Conservation (phyloP, 2,113 vertebrate species). For the Phoxinus phoxinus region DNA sequence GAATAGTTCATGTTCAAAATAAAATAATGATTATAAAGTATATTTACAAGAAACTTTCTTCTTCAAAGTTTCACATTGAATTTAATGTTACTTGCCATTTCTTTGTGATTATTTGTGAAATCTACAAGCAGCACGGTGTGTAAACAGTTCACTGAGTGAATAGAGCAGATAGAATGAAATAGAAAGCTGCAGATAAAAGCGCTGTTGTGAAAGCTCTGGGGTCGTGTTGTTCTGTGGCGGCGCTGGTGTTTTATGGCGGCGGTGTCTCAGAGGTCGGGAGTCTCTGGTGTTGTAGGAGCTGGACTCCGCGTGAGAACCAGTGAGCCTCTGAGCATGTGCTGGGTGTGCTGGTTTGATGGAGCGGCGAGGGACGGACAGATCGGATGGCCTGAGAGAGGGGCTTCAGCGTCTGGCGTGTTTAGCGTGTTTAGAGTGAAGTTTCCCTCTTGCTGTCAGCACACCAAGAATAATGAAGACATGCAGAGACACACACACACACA, state of each 20-base stretch:
- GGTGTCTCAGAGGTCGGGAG: not conserved
- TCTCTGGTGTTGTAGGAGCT: not conserved
- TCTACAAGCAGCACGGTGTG: not conserved
- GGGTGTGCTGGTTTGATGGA: not conserved
- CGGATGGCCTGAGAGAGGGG: not conserved
- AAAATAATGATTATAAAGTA: too few species aligned
- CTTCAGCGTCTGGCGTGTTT: slow-evolving; percentile 27
- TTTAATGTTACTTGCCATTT: not conserved
- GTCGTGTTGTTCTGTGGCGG: not conserved
- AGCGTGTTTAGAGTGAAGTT: slow-evolving; percentile 25
- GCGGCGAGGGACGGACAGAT: slow-evolving; percentile 1
- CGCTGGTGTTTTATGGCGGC: not conserved
- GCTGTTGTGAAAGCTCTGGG: not conserved
- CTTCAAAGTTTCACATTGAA: not conserved
- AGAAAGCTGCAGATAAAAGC: not conserved
- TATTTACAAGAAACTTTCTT: not conserved
- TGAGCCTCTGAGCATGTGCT: not conserved
- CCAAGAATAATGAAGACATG: slow-evolving; percentile 42
- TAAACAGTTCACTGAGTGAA: too few species aligned
- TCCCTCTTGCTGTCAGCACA: slow-evolving; percentile 32
- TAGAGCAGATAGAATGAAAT: not conserved
- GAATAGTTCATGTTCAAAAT: too few species aligned
- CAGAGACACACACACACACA: slow-evolving; percentile 18
- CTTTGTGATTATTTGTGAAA: not conserved
- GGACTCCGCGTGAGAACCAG: not conserved